Evolutionary conservation across 2,888 invertebrate genomes (phyloP).

Genomic region (Sphaerophoria rueppellii): DNA sequence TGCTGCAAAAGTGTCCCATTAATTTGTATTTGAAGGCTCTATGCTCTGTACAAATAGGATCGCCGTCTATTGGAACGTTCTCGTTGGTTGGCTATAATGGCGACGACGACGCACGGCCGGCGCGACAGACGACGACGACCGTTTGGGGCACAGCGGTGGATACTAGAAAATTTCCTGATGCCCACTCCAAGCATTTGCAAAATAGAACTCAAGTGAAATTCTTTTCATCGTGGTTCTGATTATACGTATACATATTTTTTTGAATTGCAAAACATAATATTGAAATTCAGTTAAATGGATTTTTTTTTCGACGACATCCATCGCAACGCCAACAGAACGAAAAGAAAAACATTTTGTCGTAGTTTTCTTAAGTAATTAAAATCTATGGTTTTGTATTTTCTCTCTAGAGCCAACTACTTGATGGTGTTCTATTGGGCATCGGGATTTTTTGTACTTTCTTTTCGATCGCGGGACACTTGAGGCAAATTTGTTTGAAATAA

Average conservation of each 20-base stretch:
- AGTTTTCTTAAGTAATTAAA: conserved; percentile 73
- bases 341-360: conserved; percentile 59
- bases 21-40: conserved; percentile 67
- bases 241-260: no score
- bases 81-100: no score
- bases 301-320: not conserved
- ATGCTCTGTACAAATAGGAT: conserved; percentile 30
- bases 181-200: conserved; percentile 26
- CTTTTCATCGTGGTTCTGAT: conserved; percentile 57
- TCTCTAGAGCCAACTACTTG: conserved; percentile 5
- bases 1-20: conserved; percentile 71
- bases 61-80: conserved; percentile 35
- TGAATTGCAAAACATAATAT: conserved; percentile 33
- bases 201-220: conserved; percentile 68
- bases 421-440: conserved; percentile 23
- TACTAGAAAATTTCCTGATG: conserved; percentile 9
- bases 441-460: conserved; percentile 16
- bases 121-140: no score
- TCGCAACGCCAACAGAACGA: not conserved
- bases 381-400: conserved; percentile 34
- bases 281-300: conserved; percentile 40
- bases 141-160: not conserved
- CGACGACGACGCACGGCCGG: no score
- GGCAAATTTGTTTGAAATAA: conserved; percentile 61
- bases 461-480: conserved; percentile 69